Evolutionary conservation across 2,113 vertebrate genomes (phyloP).

Genomic region (Vidua macroura): DNA sequence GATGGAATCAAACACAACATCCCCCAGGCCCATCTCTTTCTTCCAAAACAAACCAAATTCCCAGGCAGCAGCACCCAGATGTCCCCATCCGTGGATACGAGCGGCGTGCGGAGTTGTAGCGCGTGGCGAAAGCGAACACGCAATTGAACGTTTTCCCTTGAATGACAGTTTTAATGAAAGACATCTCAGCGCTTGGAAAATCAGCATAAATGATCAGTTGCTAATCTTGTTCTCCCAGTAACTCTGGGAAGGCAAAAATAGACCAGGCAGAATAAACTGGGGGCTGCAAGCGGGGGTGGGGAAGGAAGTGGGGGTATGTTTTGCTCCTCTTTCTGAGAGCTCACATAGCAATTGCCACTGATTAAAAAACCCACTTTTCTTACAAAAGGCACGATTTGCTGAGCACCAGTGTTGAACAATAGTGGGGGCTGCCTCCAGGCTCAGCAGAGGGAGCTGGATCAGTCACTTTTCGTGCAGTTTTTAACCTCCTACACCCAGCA

Average conservation of each 20-base stretch:
- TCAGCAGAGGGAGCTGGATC: background rate
- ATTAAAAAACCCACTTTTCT: background rate
- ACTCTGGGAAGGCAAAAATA: conserved; percentile 58
- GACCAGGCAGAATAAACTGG: conserved; percentile 55
- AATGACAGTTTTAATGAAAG: conserved; percentile 65
- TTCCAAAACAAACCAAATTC: background rate
- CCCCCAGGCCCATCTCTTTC: background rate
- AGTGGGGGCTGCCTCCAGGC: background rate
- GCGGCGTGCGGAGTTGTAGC: background rate
- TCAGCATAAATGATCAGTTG: conserved; percentile 69
- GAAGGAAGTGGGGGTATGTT: conserved; percentile 31
- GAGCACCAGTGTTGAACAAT: background rate
- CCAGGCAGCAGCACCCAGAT: fast-evolving
- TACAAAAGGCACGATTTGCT: conserved; percentile 26
- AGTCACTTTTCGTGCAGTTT: background rate
- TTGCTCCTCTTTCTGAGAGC: conserved; percentile 44
- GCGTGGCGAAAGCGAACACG: background rate
- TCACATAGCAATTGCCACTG: conserved; percentile 22
- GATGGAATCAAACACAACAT: background rate
- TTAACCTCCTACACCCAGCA: background rate
- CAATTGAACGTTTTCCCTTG: background rate
- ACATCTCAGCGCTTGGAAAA: conserved; percentile 20
- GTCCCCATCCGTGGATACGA: fast-evolving
- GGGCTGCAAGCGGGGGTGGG: conserved; percentile 45
- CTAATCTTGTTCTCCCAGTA: conserved; percentile 60